Evolutionary conservation across 2,797 vertebrate genomes (phyloP).

Genomic region (Mustela erminea): DNA sequence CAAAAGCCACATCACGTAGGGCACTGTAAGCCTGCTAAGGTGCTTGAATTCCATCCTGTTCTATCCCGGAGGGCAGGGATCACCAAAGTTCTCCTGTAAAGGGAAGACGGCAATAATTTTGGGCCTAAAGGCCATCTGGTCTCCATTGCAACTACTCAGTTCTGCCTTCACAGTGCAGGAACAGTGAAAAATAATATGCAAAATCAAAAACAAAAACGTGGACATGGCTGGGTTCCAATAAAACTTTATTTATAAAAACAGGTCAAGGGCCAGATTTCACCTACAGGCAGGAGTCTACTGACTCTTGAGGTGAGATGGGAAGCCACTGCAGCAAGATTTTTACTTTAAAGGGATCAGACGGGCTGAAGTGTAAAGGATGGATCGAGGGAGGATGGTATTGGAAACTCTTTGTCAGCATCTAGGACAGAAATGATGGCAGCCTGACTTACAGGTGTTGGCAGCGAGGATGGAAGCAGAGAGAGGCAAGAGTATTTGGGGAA

Average conservation of each 20-base stretch:
- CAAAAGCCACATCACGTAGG: accelerated
- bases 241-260: neutral
- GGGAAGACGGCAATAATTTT: neutral
- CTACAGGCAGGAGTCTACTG: no score
- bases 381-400: accelerated
- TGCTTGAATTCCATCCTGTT: neutral
- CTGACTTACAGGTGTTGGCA: neutral
- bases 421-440: neutral
- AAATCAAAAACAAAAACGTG: neutral
- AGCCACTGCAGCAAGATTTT: neutral
- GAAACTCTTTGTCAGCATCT: neutral
- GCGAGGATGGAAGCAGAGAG: neutral
- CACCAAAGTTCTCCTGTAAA: neutral
- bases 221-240: neutral
- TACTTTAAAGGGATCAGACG: neutral
- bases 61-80: neutral
- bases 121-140: neutral
- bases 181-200: no score
- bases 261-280: neutral
- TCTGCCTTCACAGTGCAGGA: neutral
- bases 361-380: neutral
- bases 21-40: neutral
- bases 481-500: neutral
- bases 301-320: neutral
- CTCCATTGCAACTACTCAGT: no score